These are phyloP conservation scores for Stenotaenia linearis DNA, from an alignment of 2,888 invertebrate genomes.

Conservation along the genomic window DNA sequence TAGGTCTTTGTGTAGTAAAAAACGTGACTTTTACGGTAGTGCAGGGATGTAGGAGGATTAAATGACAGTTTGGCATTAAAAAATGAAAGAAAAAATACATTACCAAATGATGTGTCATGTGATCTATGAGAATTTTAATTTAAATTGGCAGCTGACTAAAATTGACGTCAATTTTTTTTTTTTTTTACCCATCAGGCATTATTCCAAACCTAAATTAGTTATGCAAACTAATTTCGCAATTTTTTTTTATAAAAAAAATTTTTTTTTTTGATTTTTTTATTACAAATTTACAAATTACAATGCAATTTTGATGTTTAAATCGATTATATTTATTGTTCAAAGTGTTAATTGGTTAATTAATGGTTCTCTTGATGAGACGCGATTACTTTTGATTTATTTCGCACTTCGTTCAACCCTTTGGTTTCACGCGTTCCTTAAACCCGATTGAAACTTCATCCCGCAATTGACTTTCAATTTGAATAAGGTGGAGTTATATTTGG, in stretches of 20 bases:
- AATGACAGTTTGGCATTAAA: too few relatives aligned
- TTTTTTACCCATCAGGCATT: neutral
- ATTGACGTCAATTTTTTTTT: too few relatives aligned
- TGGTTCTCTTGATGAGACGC: neutral
- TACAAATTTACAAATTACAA: too few relatives aligned
- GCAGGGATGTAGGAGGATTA: too few relatives aligned
- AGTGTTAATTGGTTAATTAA: too few relatives aligned
- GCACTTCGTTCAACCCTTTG: neutral
- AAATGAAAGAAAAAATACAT: too few relatives aligned
- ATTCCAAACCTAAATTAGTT: neutral
- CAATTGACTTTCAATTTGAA: slow-evolving; percentile 15
- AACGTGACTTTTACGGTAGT: too few relatives aligned
- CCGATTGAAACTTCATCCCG: slow-evolving; percentile 2
- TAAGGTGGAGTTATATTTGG: neutral
- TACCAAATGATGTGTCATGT: too few relatives aligned
- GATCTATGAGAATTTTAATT: neutral
- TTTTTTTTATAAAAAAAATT: neutral
- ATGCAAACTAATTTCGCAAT: neutral
- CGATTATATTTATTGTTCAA: too few relatives aligned
- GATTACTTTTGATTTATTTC: neutral
- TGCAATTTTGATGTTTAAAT: too few relatives aligned
- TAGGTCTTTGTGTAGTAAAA: too few relatives aligned
- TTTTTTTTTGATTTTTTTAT: neutral
- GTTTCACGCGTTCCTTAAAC: neutral
- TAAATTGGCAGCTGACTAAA: neutral